phyloP scores from a whole-genome alignment of 2,797 vertebrate genomes.

The Sebastes vulpes region DNA sequence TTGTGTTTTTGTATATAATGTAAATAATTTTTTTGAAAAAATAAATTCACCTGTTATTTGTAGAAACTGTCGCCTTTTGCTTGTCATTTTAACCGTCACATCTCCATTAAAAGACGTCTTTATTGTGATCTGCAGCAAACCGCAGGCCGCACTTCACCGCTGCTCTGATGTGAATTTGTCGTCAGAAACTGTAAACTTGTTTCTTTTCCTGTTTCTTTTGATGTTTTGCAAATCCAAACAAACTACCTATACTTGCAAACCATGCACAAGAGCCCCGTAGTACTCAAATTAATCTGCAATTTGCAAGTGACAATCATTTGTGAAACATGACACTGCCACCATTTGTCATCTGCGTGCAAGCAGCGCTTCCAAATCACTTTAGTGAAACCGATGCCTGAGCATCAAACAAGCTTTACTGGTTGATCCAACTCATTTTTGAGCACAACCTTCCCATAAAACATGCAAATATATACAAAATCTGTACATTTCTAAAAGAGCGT shows the following conservation, averaged over 20 bases:
- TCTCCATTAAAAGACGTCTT: not conserved
- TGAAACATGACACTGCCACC: not conserved
- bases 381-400: not conserved
- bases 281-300: not conserved
- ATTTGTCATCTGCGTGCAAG: not conserved
- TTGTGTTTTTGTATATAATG: slow-evolving; percentile 80
- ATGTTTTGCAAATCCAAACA: not conserved
- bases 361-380: not conserved
- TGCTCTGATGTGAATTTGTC: too few relatives aligned
- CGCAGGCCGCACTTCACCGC: too few relatives aligned
- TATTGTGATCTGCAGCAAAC: not conserved
- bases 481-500: too few relatives aligned
- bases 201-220: not conserved
- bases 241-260: not conserved
- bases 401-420: not conserved
- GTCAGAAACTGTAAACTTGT: not conserved
- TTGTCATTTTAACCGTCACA: not conserved
- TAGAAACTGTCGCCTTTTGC: slow-evolving; percentile 26
- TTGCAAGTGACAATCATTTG: not conserved
- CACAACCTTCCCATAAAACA: not conserved
- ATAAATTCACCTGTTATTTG: slow-evolving; percentile 74
- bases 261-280: not conserved
- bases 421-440: not conserved
- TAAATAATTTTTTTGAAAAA: slow-evolving; percentile 76
- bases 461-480: too few relatives aligned